Evolutionary conservation across 2,797 vertebrate genomes (phyloP).

Genomic region (Lithobates pipiens): DNA sequence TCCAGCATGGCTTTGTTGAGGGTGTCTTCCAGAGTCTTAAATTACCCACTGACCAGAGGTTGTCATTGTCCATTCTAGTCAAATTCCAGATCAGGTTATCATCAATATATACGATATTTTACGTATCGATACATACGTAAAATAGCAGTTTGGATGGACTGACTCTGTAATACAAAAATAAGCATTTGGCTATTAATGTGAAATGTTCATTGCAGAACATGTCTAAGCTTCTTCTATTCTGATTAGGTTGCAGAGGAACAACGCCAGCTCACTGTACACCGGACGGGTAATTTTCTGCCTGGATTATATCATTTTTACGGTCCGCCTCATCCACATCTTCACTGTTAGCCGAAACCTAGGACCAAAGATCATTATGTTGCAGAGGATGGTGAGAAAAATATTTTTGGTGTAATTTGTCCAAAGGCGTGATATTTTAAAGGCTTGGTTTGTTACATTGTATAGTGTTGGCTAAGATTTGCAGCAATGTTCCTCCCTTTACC

Average conservation of each 20-base stretch:
- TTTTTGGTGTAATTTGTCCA: background rate
- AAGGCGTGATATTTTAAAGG: too few relatives aligned
- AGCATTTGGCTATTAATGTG: background rate
- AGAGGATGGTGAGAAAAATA: constrained; percentile 78
- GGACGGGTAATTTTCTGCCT: constrained; percentile 83
- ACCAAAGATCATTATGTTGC: constrained; percentile 84
- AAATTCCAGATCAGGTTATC: too few relatives aligned
- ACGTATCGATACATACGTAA: too few relatives aligned
- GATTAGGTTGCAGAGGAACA: constrained; percentile 73
- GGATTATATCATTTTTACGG: constrained; percentile 83
- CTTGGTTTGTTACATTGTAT: background rate
- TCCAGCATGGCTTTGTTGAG: too few relatives aligned
- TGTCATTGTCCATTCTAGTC: too few relatives aligned
- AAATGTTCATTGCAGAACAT: background rate
- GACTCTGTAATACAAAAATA: too few relatives aligned
- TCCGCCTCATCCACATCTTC: constrained; percentile 82
- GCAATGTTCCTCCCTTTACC: background rate
- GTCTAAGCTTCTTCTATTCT: constrained; percentile 13
- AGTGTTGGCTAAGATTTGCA: background rate
- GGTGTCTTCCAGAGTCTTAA: too few relatives aligned
- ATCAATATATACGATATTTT: too few relatives aligned
- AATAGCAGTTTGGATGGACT: too few relatives aligned
- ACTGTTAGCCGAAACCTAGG: constrained; percentile 82
- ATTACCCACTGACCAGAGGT: too few relatives aligned
- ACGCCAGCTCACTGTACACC: constrained; percentile 75